These are phyloP conservation scores for Diplosoma virens DNA, from an alignment of 23 tunicate genomes.

Conservation along the genomic window DNA sequence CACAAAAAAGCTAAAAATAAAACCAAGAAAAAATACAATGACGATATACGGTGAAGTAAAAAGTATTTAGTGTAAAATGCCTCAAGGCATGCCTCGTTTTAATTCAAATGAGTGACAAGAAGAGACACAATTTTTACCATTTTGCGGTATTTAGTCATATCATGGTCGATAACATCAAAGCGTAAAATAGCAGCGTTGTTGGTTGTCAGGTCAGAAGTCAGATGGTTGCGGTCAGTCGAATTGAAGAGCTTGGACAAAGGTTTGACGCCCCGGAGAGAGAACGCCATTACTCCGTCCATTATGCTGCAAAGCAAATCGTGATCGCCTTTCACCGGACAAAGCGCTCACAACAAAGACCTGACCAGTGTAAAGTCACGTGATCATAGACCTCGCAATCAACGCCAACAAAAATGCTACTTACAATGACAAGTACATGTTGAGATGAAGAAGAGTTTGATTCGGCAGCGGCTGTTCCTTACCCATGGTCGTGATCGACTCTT, in stretches of 20 bases:
- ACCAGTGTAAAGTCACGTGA: no score
- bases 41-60: no score
- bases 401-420: no score
- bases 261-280: slow-evolving; percentile 59
- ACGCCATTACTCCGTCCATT: slow-evolving; percentile 49
- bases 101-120: no score
- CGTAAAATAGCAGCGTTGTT: slow-evolving; percentile 22
- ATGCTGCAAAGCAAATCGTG: slow-evolving; percentile 55
- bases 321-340: no score
- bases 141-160: slow-evolving; percentile 9
- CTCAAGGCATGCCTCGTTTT: no score
- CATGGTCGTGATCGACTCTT: slow-evolving; percentile 54
- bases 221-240: slow-evolving; percentile 1
- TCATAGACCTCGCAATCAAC: no score
- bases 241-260: slow-evolving; percentile 52
- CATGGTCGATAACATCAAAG: slow-evolving; percentile 5
- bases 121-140: no score
- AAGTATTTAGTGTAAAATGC: no score
- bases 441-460: slow-evolving; percentile 40
- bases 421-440: slow-evolving; percentile 47
- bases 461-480: slow-evolving; percentile 45
- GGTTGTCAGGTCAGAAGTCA: slow-evolving; percentile 36
- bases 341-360: no score
- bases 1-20: no score
- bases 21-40: no score